A percentile compares a stretch with the other conserved stretches of the same genome.
Conservation (phyloP, 2,888 invertebrate genomes). For the Mimachlamys varia region DNA sequence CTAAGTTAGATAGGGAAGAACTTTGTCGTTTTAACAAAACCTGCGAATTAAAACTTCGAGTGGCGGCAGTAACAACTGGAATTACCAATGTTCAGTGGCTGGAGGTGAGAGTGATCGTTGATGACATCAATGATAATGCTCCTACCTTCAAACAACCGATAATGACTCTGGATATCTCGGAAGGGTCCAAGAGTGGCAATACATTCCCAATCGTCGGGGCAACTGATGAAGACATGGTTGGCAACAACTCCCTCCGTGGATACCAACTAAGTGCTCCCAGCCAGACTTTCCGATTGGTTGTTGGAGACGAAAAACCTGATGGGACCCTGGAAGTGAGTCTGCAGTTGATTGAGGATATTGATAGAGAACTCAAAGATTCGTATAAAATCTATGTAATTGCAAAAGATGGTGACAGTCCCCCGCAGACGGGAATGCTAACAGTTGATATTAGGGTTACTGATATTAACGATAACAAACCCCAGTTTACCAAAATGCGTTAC, state of each 20-base stretch:
- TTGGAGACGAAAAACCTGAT: slow-evolving; percentile 55
- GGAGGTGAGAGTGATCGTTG: slow-evolving; percentile 68
- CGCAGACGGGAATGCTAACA: slow-evolving; percentile 61
- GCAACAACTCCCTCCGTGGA: slow-evolving; percentile 63
- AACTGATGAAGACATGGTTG: slow-evolving; percentile 79
- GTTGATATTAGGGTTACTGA: slow-evolving; percentile 69
- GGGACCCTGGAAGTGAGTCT: slow-evolving; percentile 64
- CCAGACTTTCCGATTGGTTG: slow-evolving; percentile 64
- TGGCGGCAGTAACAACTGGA: slow-evolving; percentile 74
- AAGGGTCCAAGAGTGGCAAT: slow-evolving; percentile 64
- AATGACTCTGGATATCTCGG: slow-evolving; percentile 62
- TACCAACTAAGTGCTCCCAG: slow-evolving; percentile 65
- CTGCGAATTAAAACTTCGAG: slow-evolving; percentile 61
- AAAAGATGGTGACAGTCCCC: slow-evolving; percentile 69
- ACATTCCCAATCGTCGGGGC: slow-evolving; percentile 65
- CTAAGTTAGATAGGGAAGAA: slow-evolving; percentile 65
- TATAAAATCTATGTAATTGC: slow-evolving; percentile 70
- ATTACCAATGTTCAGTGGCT: slow-evolving; percentile 70
- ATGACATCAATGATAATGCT: slow-evolving; percentile 76
- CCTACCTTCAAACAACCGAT: slow-evolving; percentile 67
- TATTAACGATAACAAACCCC: slow-evolving; percentile 73
- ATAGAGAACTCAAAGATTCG: slow-evolving; percentile 65
- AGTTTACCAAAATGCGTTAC: slow-evolving; percentile 66
- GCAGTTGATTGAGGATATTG: slow-evolving; percentile 64
- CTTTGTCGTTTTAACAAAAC: slow-evolving; percentile 65